Base-by-base conservation (phyloP, 1,140 invertebrate species). In the Drosophila auraria region DNA sequence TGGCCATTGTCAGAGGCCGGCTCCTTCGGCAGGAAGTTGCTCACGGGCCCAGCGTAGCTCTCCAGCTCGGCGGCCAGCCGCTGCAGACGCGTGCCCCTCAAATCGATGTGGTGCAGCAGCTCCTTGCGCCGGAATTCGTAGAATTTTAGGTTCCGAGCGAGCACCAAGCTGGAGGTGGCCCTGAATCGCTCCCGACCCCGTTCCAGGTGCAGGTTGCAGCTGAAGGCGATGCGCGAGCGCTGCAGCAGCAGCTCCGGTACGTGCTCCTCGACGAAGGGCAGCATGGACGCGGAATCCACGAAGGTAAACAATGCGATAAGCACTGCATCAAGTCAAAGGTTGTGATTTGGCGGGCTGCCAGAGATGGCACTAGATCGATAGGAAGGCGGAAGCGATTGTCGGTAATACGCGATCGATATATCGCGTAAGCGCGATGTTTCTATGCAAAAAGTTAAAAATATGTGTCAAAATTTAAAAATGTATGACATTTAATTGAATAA, bases 121-220 rank as follows among this genome's bases (percentile, higher is more conserved):
- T 80, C 49, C 56, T 89, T 86, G 1, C 65, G 63, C 2, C 71
- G 82, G 15, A 77, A 89, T 25, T 89, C 86, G 54, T 90, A 90
- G 47, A 89, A 82, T 27, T 65, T 82, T 0, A 89, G 30, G 12
- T 82, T 56, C 7, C 75, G 57, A 5, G 49, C 33, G 0, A 89
- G 50, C 27, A 89, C 60, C n/a, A 89, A 53, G 0, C 47, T 86
- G 14, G 69, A 66, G 9, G 27, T 20, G 12, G 40, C 50, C 2
- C 25, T 36, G 12, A 20, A 12, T 1, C 53, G 45, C 17, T 45
- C 49, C 11, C 33, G 38, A 12, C 30, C 63, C 5, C 40, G 17
- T 9, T 33, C 57, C 9, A 84, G 44, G 36, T 78, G 70, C 38
- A 90, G 44, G 45, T 69, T 73, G 33, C 40, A 53, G 50, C 70